phyloP scores from a whole-genome alignment of 2,113 vertebrate species.

The Daboia siamensis region DNA sequence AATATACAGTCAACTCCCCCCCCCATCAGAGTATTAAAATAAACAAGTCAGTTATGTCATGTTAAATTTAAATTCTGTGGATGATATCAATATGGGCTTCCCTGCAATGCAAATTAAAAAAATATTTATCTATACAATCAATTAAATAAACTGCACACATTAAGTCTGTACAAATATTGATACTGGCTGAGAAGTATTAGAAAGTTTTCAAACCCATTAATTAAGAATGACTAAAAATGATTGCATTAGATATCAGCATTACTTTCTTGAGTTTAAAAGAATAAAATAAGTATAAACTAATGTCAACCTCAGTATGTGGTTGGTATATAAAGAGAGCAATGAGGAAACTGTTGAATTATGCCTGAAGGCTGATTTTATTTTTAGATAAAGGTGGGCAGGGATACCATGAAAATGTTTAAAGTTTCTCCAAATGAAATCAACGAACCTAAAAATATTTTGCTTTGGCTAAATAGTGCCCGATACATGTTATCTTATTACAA shows the following conservation, averaged over 20 bases:
- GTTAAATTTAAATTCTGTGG: neutral
- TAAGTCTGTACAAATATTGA: neutral
- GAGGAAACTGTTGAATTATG: neutral
- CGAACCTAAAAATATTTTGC: neutral
- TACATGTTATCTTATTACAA: slow-evolving; percentile 27
- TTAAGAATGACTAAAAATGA: neutral
- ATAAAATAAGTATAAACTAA: neutral
- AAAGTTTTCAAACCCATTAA: neutral
- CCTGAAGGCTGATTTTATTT: slow-evolving; percentile 18
- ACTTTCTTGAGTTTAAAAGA: neutral
- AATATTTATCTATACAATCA: neutral
- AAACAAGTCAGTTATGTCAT: neutral
- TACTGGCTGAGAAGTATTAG: neutral
- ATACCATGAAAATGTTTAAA: neutral
- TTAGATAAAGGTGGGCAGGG: neutral
- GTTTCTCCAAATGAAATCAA: neutral
- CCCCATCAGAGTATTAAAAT: neutral
- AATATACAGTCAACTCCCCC: neutral
- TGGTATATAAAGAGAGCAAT: neutral
- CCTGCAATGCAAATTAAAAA: neutral
- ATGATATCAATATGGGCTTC: neutral
- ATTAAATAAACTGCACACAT: neutral
- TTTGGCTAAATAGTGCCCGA: neutral
- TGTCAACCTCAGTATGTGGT: neutral
- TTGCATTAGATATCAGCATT: neutral